A percentile compares a stretch with the other conserved stretches of the same genome.
Evolutionary conservation across 2,113 vertebrate genomes (phyloP).

Genomic region (Microcebus murinus): DNA sequence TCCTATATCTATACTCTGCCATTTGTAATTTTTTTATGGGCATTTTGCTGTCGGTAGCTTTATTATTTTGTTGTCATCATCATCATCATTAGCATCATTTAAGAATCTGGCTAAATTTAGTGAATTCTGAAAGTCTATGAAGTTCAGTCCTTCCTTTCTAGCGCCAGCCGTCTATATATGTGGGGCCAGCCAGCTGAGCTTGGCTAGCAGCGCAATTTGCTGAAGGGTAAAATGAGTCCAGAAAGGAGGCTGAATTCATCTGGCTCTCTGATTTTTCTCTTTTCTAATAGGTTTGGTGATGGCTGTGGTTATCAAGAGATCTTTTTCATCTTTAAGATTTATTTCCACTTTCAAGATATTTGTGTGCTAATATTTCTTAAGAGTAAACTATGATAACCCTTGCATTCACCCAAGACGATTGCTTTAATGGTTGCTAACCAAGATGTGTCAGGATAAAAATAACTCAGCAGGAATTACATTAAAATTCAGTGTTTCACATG

Average conservation of each 20-base stretch:
- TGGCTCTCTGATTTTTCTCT: slow-evolving; percentile 42
- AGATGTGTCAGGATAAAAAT: slow-evolving; percentile 56
- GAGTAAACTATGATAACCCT: slow-evolving; percentile 50
- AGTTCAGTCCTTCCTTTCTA: background rate
- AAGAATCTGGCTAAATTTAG: background rate
- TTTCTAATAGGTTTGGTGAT: slow-evolving; percentile 60
- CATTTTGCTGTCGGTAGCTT: background rate
- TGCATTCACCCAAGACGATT: slow-evolving; percentile 54
- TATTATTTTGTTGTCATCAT: background rate
- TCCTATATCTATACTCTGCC: background rate
- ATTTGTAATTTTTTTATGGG: background rate
- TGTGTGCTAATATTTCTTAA: slow-evolving; percentile 51
- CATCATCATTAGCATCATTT: background rate
- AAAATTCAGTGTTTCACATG: slow-evolving; percentile 6
- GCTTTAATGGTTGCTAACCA: slow-evolving; percentile 34
- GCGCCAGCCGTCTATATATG: too few relatives aligned
- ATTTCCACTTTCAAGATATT: slow-evolving; percentile 70
- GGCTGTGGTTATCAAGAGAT: slow-evolving; percentile 65
- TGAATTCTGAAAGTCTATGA: background rate
- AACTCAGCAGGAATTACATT: slow-evolving; percentile 61
- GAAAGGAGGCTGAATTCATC: background rate
- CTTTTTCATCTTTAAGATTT: slow-evolving; percentile 72
- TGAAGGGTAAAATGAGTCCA: background rate
- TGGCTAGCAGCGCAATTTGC: background rate
- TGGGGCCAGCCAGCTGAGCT: too few relatives aligned